Evolutionary conservation across 2,888 invertebrate genomes (phyloP).

Genomic region (Caradrina clavipalpis): DNA sequence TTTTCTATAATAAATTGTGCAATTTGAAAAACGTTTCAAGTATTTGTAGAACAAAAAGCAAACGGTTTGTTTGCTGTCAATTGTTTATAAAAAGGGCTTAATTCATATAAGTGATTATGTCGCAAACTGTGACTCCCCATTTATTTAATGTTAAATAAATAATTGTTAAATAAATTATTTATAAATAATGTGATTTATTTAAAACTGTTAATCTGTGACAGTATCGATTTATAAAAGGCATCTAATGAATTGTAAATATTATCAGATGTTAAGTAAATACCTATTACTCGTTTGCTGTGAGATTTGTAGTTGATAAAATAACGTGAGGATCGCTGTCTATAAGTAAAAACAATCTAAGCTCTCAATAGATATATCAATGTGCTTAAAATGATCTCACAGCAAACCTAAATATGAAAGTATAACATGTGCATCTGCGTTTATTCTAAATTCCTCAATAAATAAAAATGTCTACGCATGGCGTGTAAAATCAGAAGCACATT

Average conservation of each 20-base stretch:
- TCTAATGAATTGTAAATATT: constrained; percentile 64
- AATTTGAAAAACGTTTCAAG: constrained; percentile 31
- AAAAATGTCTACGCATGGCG: constrained; percentile 53
- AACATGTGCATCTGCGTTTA: constrained; percentile 37
- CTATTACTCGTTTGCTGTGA: constrained; percentile 70
- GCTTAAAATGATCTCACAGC: constrained; percentile 56
- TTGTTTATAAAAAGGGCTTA: constrained; percentile 60
- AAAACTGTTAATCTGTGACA: constrained; percentile 65
- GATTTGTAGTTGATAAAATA: constrained; percentile 53
- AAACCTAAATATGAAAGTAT: constrained; percentile 40
- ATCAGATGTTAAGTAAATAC: constrained; percentile 44
- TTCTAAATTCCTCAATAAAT: constrained; percentile 27
- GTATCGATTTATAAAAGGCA: constrained; percentile 57
- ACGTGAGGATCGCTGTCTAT: constrained; percentile 31
- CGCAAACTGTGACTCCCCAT: constrained; percentile 58
- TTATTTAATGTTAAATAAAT: constrained; percentile 57
- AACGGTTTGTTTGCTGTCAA: constrained; percentile 43
- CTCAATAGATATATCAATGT: constrained; percentile 24
- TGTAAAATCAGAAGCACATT: constrained; percentile 46
- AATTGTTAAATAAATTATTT: constrained; percentile 60
- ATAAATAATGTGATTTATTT: constrained; percentile 62
- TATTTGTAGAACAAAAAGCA: constrained; percentile 27
- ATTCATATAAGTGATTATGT: constrained; percentile 54
- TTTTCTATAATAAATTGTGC: constrained; percentile 40
- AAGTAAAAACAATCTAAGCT: constrained; percentile 32